These are phyloP conservation scores for Rhea pennata DNA, from an alignment of 2,113 vertebrate species.

Conservation along the genomic window DNA sequence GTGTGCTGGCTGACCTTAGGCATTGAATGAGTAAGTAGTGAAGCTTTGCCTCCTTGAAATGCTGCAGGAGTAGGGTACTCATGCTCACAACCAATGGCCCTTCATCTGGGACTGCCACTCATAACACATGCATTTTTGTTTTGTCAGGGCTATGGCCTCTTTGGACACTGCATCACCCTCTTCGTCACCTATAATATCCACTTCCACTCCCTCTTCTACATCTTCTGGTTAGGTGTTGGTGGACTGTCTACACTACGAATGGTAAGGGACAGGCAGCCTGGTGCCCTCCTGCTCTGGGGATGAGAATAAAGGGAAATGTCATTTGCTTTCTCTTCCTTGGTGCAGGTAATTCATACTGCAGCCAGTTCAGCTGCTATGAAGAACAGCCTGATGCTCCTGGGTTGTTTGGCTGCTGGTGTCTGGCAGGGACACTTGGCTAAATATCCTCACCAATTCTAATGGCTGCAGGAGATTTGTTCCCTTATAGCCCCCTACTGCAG, in stretches of 20 bases:
- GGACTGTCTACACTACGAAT: constrained; percentile 94
- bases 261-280: constrained; percentile 77
- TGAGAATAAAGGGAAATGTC: not conserved
- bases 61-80: not conserved
- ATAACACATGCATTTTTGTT: not conserved
- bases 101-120: not conserved
- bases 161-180: constrained; percentile 94
- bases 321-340: not conserved
- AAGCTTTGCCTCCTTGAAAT: not conserved
- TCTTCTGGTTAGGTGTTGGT: constrained; percentile 91
- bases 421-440: not conserved
- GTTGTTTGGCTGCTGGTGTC: not conserved
- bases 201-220: constrained; percentile 96
- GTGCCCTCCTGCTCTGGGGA: not conserved
- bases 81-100: not conserved
- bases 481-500: not conserved
- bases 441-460: not conserved
- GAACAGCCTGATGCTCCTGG: not conserved
- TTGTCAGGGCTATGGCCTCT: constrained; percentile 93
- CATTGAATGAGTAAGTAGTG: not conserved
- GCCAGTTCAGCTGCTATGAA: not conserved
- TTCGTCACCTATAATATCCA: constrained; percentile 96
- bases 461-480: not conserved
- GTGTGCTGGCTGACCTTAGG: not conserved
- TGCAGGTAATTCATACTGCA: not conserved